These are phyloP conservation scores for Cottus gobio DNA, from an alignment of 2,113 vertebrate species.

Conservation along the genomic window DNA sequence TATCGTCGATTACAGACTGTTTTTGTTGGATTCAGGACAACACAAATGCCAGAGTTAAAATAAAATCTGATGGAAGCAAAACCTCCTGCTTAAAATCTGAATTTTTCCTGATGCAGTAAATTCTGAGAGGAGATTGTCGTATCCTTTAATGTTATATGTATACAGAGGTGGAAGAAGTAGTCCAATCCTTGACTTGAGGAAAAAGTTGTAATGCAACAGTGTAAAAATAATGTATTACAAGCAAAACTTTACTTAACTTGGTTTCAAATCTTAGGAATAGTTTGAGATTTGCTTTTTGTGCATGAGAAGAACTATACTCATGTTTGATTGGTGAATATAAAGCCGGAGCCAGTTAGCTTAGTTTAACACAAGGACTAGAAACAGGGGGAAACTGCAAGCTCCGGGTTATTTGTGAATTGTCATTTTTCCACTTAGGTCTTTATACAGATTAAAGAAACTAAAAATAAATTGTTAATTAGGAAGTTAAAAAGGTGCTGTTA, in stretches of 20 bases:
- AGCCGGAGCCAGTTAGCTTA: not conserved
- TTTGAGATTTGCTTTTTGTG: not conserved
- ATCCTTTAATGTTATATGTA: not conserved
- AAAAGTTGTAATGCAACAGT: not conserved
- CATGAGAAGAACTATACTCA: not conserved
- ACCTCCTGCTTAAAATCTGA: conserved; percentile 45
- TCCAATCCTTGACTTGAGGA: not conserved
- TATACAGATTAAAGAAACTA: not conserved
- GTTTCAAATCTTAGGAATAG: not conserved
- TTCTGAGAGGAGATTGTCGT: not conserved
- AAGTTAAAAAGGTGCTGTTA: not conserved
- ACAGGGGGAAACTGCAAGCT: not conserved
- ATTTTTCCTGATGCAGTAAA: conserved; percentile 9
- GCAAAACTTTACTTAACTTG: not conserved
- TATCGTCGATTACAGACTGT: conserved; percentile 58
- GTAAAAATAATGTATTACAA: not conserved
- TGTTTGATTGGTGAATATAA: not conserved
- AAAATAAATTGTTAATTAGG: not conserved
- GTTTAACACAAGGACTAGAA: not conserved
- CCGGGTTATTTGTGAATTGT: not conserved
- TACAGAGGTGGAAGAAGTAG: not conserved
- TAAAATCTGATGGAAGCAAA: conserved; percentile 47
- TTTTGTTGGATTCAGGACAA: conserved; percentile 65
- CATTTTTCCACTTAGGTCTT: too few species aligned
- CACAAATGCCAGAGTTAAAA: conserved; percentile 42